Evolutionary conservation across 2,113 vertebrate species (phyloP).

Genomic region (Prochilodus magdalenae): DNA sequence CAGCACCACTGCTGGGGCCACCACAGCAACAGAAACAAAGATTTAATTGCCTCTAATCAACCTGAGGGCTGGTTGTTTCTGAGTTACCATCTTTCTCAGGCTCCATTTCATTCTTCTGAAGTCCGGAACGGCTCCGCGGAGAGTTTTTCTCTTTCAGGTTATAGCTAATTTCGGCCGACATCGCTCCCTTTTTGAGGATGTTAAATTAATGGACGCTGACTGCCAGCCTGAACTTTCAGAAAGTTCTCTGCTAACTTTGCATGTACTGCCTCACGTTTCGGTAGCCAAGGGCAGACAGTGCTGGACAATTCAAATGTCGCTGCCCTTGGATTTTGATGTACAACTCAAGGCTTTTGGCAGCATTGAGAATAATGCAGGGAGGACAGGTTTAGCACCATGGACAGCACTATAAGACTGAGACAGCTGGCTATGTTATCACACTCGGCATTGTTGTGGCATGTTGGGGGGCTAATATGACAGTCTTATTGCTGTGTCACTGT

Average conservation of each 20-base stretch:
- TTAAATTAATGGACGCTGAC: conserved; percentile 7
- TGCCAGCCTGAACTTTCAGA: not conserved
- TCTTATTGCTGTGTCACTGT: not conserved
- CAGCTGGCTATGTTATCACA: not conserved
- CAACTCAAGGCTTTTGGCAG: conserved; percentile 27
- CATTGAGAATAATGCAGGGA: not conserved
- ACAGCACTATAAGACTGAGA: not conserved
- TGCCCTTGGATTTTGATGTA: conserved; percentile 37
- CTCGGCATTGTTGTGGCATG: not conserved
- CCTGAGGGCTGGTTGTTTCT: conserved; percentile 11
- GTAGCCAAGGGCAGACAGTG: conserved; percentile 3
- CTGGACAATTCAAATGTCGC: not conserved
- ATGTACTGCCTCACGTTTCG: not conserved
- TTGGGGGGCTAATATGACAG: not conserved
- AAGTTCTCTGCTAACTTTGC: not conserved
- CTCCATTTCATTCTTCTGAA: not conserved
- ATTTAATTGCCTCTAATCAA: conserved; percentile 46
- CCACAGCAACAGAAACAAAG: not conserved
- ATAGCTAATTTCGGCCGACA: conserved; percentile 18
- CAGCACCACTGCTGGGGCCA: not conserved
- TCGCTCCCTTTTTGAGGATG: not conserved
- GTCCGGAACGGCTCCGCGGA: not conserved
- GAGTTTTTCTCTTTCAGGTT: not conserved
- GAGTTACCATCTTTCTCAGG: conserved; percentile 16
- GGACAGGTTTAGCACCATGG: not conserved